A percentile compares a stretch with the other conserved stretches of the same genome.
These are phyloP conservation scores for Entelurus aequoreus DNA, from an alignment of 2,113 vertebrate species.

Conservation along the genomic window DNA sequence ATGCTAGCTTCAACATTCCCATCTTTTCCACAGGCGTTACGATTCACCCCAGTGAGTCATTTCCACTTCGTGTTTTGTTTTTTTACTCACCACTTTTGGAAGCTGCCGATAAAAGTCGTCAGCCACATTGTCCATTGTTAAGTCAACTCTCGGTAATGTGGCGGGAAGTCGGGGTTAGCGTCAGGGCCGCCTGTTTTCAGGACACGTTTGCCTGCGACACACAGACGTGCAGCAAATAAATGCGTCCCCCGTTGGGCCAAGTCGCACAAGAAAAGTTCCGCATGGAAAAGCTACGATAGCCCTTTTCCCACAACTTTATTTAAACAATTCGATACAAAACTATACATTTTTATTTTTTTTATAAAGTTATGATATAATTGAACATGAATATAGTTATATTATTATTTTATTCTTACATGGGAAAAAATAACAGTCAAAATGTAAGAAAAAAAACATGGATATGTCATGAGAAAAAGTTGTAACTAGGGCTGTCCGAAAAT, in stretches of 20 bases:
- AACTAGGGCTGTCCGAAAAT: too few relatives aligned
- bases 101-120: constrained; percentile 64
- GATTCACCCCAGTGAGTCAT: constrained; percentile 40
- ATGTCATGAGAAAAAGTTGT: too few relatives aligned
- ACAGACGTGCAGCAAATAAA: constrained; percentile 39
- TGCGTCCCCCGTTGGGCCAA: neutral
- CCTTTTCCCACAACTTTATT: too few relatives aligned
- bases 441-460: too few relatives aligned
- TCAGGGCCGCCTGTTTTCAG: constrained; percentile 42
- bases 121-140: constrained; percentile 52
- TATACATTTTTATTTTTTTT: too few relatives aligned
- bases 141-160: neutral
- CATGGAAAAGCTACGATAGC: too few relatives aligned
- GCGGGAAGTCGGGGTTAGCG: too few relatives aligned
- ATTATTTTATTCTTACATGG: too few relatives aligned
- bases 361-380: too few relatives aligned
- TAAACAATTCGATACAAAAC: too few relatives aligned
- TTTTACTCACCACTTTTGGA: constrained; percentile 71
- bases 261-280: neutral
- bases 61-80: accelerated
- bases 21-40: neutral
- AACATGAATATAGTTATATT: too few relatives aligned
- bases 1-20: neutral
- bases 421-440: too few relatives aligned
- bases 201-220: constrained; percentile 46